phyloP scores from a whole-genome alignment of 1,140 invertebrate species.

The Planococcus citri region DNA sequence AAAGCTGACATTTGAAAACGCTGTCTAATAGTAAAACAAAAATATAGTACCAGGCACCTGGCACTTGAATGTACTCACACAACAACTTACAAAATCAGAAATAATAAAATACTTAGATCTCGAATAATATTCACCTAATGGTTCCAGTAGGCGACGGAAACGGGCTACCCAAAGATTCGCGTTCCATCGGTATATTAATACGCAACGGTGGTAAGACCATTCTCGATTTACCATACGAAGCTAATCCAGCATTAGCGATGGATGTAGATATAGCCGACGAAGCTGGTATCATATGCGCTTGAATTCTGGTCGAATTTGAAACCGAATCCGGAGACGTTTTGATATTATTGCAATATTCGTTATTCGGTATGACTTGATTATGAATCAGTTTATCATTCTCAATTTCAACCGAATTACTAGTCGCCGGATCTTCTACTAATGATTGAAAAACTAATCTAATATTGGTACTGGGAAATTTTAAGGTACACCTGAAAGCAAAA shows the following conservation, averaged over 20 bases:
- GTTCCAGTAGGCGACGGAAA: conserved; percentile 82
- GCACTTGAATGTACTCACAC: too few relatives aligned
- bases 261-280: neutral
- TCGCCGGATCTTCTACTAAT: conserved; percentile 55
- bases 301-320: neutral
- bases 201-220: conserved; percentile 53
- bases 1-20: too few relatives aligned
- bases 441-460: conserved; percentile 90
- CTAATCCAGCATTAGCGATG: neutral
- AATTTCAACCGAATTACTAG: neutral
- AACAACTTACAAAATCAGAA: too few relatives aligned
- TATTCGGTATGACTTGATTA: conserved; percentile 26
- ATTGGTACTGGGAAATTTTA: conserved; percentile 93
- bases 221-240: conserved; percentile 28
- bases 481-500: conserved; percentile 79
- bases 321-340: conserved; percentile 3
- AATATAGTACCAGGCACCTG: too few relatives aligned
- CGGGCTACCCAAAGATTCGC: conserved; percentile 59
- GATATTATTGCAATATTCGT: conserved; percentile 6
- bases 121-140: conserved; percentile 49
- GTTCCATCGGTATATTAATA: conserved; percentile 77
- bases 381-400: conserved; percentile 29
- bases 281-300: neutral
- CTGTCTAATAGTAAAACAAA: too few relatives aligned
- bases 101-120: too few relatives aligned